phyloP scores from a whole-genome alignment of 1,140 invertebrate genomes.

The Danaus melanippus region DNA sequence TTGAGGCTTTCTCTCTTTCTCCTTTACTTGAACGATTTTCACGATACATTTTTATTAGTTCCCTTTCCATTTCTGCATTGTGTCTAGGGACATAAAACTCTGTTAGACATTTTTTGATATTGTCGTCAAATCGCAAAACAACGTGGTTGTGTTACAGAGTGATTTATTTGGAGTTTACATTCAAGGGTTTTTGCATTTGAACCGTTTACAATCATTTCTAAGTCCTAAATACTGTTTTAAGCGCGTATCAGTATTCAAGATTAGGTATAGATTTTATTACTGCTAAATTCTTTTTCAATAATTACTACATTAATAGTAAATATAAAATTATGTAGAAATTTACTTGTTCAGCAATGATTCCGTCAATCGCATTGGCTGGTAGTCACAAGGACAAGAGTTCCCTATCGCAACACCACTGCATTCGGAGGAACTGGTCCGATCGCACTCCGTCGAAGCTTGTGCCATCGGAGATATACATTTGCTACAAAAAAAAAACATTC shows the following conservation, averaged over 20 bases:
- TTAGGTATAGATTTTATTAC: too few species aligned
- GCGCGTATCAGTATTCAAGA: too few species aligned
- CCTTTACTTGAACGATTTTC: constrained; percentile 72
- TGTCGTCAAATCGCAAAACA: too few species aligned
- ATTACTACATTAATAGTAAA: background rate
- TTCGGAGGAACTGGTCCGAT: constrained; percentile 26
- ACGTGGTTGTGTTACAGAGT: too few species aligned
- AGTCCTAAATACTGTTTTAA: too few species aligned
- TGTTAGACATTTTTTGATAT: too few species aligned
- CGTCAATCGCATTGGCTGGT: constrained; percentile 74
- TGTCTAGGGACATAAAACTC: constrained; percentile 63
- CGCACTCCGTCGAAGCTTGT: constrained; percentile 28
- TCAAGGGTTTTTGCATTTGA: too few species aligned
- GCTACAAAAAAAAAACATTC: constrained; percentile 21
- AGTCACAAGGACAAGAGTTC: constrained; percentile 43
- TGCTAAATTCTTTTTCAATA: too few species aligned
- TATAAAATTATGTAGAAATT: constrained; percentile 18
- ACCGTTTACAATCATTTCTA: too few species aligned
- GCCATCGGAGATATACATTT: constrained; percentile 27
- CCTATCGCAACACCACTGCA: constrained; percentile 33
- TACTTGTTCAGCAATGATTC: constrained; percentile 76
- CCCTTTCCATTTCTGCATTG: constrained; percentile 83
- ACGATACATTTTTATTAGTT: constrained; percentile 78
- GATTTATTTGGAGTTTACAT: too few species aligned
- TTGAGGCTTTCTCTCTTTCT: constrained; percentile 39